Percentiles rank a stretch among this genome's conserved stretches.
Evolutionary conservation across 1,140 invertebrate species (phyloP).

Genomic region (Tribolium madens): DNA sequence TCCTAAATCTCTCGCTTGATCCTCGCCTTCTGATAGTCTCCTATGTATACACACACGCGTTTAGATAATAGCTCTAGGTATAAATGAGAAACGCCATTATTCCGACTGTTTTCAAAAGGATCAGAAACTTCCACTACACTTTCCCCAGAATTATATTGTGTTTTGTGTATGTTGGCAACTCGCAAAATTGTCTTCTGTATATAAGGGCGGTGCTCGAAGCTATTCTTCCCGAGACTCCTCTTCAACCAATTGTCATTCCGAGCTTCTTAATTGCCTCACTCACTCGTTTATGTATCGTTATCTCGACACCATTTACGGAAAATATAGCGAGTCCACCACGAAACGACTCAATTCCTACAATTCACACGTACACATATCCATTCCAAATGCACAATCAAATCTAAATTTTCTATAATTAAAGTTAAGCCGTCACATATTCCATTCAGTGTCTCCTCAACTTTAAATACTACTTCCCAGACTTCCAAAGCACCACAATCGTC

Average conservation of each 20-base stretch:
- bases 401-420: too few species aligned
- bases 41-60: constrained; percentile 1
- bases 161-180: constrained; percentile 37
- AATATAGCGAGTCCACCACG: background rate
- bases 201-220: constrained; percentile 14
- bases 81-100: constrained; percentile 5
- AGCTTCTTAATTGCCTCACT: constrained; percentile 23
- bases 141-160: constrained; percentile 28
- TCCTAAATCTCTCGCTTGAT: constrained; percentile 4
- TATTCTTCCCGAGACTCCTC: constrained; percentile 20
- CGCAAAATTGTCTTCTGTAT: constrained; percentile 31
- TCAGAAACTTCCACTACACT: constrained; percentile 21
- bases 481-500: background rate
- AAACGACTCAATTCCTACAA: background rate
- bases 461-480: background rate
- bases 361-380: too few species aligned
- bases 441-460: too few species aligned
- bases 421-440: too few species aligned
- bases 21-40: constrained; percentile 18
- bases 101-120: constrained; percentile 22
- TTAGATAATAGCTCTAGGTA: constrained; percentile 30
- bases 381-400: too few species aligned
- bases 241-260: constrained; percentile 20
- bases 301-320: background rate
- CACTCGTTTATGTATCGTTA: constrained; percentile 36